Evolutionary conservation across 2,797 vertebrate species (phyloP).

Genomic region (Apogon hyalosoma): DNA sequence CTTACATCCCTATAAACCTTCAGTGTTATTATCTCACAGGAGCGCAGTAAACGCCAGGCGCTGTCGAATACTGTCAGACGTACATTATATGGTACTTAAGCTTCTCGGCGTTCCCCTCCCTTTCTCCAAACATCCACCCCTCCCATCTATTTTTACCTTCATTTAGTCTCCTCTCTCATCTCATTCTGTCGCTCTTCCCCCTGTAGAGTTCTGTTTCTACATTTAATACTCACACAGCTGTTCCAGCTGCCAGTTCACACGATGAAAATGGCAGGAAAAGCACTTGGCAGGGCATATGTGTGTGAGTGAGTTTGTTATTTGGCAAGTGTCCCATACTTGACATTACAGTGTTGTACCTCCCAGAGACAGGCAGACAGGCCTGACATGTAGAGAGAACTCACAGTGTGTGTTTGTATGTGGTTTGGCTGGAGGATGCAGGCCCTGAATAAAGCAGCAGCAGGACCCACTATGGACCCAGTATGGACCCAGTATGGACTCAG

Average conservation of each 20-base stretch:
- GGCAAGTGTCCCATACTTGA: slow-evolving; percentile 23
- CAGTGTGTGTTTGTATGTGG: slow-evolving; percentile 15
- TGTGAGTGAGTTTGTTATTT: slow-evolving; percentile 31
- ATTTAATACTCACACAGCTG: slow-evolving; percentile 23
- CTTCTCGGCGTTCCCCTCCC: slow-evolving; percentile 6
- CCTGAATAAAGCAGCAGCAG: neutral
- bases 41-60: slow-evolving; percentile 12
- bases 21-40: slow-evolving; percentile 13
- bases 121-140: neutral
- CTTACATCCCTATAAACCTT: slow-evolving; percentile 3
- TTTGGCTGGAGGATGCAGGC: slow-evolving; percentile 1
- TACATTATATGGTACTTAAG: slow-evolving; percentile 13
- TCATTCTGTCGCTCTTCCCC: slow-evolving; percentile 3
- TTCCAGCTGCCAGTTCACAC: slow-evolving; percentile 6
- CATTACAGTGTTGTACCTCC: slow-evolving; percentile 29
- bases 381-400: slow-evolving; percentile 8
- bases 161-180: neutral
- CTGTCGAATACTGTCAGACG: slow-evolving; percentile 1
- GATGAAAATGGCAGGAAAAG: slow-evolving; percentile 17
- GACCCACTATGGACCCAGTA: slow-evolving; percentile 25
- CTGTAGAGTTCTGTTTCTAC: slow-evolving; percentile 3
- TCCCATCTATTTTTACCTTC: slow-evolving; percentile 1
- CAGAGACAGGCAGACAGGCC: slow-evolving; percentile 20
- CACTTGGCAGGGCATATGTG: slow-evolving; percentile 12
- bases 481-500: too few species aligned